Percentiles rank a stretch among this genome's conserved stretches.
phyloP scores from a whole-genome alignment of 2,113 vertebrate species.

The Gallinago paraguaiae region DNA sequence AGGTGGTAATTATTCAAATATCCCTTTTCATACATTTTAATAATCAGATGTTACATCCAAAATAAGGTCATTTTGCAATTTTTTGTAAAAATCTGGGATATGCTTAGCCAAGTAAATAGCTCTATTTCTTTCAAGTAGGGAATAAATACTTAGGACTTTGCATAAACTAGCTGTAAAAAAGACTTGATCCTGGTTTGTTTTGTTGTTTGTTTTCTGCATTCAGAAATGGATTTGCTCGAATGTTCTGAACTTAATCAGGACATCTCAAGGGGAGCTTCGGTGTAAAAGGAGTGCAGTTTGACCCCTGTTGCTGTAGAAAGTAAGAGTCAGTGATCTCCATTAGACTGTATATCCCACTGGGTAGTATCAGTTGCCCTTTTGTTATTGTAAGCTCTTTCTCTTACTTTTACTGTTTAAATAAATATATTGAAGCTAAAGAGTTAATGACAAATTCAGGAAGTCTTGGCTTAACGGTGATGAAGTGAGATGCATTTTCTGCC shows the following conservation, averaged over 20 bases:
- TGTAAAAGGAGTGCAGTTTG: slow-evolving; percentile 39
- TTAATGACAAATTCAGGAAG: slow-evolving; percentile 73
- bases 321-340: slow-evolving; percentile 57
- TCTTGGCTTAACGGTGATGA: slow-evolving; percentile 73
- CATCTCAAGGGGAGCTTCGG: slow-evolving; percentile 3
- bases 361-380: slow-evolving; percentile 68
- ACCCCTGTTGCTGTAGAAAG: slow-evolving; percentile 51
- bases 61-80: neutral
- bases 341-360: slow-evolving; percentile 60
- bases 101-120: neutral
- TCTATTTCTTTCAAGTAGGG: neutral
- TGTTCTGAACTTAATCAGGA: neutral
- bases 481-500: slow-evolving; percentile 67
- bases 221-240: neutral
- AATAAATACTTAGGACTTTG: neutral
- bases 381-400: slow-evolving; percentile 66
- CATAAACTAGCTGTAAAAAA: neutral
- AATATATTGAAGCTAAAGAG: slow-evolving; percentile 68
- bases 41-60: slow-evolving; percentile 2
- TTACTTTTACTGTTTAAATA: slow-evolving; percentile 74
- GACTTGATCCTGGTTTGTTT: neutral
- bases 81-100: neutral
- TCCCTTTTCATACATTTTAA: slow-evolving; percentile 19
- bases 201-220: neutral
- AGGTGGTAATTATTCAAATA: neutral